These are phyloP conservation scores for Lota lota DNA, from an alignment of 2,113 vertebrate species.

Conservation along the genomic window DNA sequence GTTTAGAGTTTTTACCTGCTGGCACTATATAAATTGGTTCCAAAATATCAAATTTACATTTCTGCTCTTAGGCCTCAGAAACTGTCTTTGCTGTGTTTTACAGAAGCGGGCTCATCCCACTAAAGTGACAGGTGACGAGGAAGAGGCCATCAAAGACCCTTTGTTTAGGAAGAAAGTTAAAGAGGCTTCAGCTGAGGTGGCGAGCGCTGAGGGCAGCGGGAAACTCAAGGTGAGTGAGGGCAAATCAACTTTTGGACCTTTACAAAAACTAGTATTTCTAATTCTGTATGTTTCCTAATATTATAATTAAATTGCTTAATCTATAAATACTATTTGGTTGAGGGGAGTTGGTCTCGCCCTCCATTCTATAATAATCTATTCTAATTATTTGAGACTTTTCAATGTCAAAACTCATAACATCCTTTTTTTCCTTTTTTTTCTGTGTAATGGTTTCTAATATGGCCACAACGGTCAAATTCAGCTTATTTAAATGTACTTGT, in stretches of 20 bases:
- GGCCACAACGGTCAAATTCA: no score
- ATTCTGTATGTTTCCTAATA: no score
- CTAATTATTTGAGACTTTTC: no score
- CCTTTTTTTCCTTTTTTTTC: neutral
- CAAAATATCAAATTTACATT: neutral
- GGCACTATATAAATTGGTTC: neutral
- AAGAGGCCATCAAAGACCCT: slow-evolving; percentile 59
- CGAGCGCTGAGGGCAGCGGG: slow-evolving; percentile 64
- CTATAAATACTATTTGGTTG: no score
- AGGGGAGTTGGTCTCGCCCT: no score
- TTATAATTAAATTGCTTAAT: no score
- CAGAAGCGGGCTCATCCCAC: slow-evolving; percentile 65
- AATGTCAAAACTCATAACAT: no score
- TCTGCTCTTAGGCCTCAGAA: neutral
- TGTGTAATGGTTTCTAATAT: neutral
- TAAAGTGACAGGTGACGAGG: slow-evolving; percentile 58
- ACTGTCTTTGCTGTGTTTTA: neutral
- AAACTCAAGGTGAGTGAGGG: slow-evolving; percentile 62
- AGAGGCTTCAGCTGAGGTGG: slow-evolving; percentile 60
- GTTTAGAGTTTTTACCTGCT: no score
- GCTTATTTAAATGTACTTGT: no score
- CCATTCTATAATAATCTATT: no score
- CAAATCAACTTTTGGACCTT: no score
- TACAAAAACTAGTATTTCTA: no score
- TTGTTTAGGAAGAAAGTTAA: slow-evolving; percentile 59